These are phyloP conservation scores for Pharmacophagus antenor DNA, from an alignment of 2,888 invertebrate species.

Conservation along the genomic window DNA sequence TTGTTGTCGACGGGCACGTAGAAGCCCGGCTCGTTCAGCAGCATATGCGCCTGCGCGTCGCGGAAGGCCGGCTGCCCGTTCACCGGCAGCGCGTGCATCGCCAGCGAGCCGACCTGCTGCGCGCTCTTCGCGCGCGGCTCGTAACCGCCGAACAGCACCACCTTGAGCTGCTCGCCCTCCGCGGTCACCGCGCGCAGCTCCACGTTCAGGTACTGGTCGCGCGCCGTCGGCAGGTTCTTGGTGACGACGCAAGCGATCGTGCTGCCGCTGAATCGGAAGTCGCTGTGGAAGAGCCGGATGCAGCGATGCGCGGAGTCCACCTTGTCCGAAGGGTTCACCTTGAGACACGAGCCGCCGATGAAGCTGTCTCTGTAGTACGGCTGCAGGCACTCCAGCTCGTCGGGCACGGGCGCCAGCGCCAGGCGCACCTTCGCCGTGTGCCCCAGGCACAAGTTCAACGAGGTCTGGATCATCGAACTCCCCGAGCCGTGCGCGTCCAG, in stretches of 20 bases:
- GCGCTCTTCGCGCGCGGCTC: slow-evolving; percentile 28
- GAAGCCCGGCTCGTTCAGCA: slow-evolving; percentile 57
- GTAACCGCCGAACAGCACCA: slow-evolving; percentile 47
- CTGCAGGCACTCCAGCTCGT: slow-evolving; percentile 58
- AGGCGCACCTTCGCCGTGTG: slow-evolving; percentile 37
- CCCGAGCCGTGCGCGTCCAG: slow-evolving; percentile 6
- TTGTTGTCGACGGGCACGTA: slow-evolving; percentile 65
- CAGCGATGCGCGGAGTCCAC: slow-evolving; percentile 41
- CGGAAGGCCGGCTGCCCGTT: slow-evolving; percentile 35
- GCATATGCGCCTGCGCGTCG: slow-evolving; percentile 53
- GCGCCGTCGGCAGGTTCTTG: slow-evolving; percentile 44
- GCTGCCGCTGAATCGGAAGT: slow-evolving; percentile 48
- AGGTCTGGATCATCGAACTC: slow-evolving; percentile 43
- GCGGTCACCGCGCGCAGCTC: slow-evolving; percentile 41
- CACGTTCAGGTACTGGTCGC: slow-evolving; percentile 54
- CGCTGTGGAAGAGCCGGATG: slow-evolving; percentile 59
- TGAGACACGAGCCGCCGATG: slow-evolving; percentile 76
- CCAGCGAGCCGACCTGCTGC: slow-evolving; percentile 26
- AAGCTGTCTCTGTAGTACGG: slow-evolving; percentile 66
- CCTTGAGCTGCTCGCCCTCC: slow-evolving; percentile 31
- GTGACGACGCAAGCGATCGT: slow-evolving; percentile 64
- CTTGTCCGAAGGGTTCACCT: slow-evolving; percentile 60
- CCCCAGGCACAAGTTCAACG: slow-evolving; percentile 47
- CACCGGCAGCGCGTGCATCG: slow-evolving; percentile 40
- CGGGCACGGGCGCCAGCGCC: slow-evolving; percentile 44